Conservation (phyloP, 1,140 invertebrate species). For the Neodiprion pinetum region DNA sequence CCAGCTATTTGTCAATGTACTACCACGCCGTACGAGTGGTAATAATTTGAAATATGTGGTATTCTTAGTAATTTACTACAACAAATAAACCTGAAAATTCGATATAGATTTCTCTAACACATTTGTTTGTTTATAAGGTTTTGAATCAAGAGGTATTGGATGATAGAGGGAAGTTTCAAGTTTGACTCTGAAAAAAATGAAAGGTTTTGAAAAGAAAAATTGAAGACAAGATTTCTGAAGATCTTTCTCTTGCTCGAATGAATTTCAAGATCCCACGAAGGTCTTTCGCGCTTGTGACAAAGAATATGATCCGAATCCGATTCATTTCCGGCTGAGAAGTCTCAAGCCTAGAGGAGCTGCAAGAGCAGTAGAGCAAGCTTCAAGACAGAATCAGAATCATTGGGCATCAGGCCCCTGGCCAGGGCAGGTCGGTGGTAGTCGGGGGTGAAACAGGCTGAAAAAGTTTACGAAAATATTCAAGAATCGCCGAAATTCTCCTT, state of each 20-base stretch:
- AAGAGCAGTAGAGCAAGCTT: slow-evolving; percentile 42
- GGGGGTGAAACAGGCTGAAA: slow-evolving; percentile 46
- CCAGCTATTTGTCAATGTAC: slow-evolving; percentile 33
- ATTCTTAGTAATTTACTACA: slow-evolving; percentile 29
- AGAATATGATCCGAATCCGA: slow-evolving; percentile 59
- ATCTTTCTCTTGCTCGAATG: slow-evolving; percentile 55
- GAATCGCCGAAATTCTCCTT: slow-evolving; percentile 44
- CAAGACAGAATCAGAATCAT: slow-evolving; percentile 48
- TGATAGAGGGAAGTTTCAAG: slow-evolving; percentile 65
- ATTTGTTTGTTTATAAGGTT: slow-evolving; percentile 66
- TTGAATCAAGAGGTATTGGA: slow-evolving; percentile 66
- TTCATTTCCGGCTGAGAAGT: slow-evolving; percentile 58
- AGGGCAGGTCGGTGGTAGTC: slow-evolving; percentile 43
- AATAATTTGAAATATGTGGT: slow-evolving; percentile 33
- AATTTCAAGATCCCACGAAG: slow-evolving; percentile 51
- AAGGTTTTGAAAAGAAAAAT: slow-evolving; percentile 55
- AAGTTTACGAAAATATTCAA: slow-evolving; percentile 45
- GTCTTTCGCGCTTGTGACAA: slow-evolving; percentile 61
- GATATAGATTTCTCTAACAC: slow-evolving; percentile 55
- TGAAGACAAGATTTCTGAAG: slow-evolving; percentile 58
- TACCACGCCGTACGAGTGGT: slow-evolving; percentile 25
- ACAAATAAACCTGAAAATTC: slow-evolving; percentile 20
- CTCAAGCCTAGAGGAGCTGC: slow-evolving; percentile 59
- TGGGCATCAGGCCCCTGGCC: slow-evolving; percentile 45
- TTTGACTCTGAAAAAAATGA: slow-evolving; percentile 60